Evolutionary conservation across 2,113 vertebrate genomes (phyloP), one percentile per base, ranked within the genome.

Genomic region (Scophthalmus maximus): DNA sequence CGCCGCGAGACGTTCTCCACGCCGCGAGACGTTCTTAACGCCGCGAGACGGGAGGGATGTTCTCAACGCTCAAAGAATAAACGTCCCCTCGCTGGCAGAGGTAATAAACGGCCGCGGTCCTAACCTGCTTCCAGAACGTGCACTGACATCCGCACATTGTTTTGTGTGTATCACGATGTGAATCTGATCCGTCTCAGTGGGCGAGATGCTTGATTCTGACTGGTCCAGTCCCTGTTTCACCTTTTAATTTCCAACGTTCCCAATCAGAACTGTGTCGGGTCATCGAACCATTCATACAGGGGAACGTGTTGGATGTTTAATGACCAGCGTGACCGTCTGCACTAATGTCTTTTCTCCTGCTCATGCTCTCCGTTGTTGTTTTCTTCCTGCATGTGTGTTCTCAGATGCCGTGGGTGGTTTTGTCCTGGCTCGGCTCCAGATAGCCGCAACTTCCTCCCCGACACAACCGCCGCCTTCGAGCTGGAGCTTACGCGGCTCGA

Each of bases 351-450:
- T 46, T 46, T 20, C 42, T 46, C 42, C 20, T 8, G 20, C 20
- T 49, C 6, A 22, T 20, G 2, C 0, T 14, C 47, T 47, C n/a
- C n/a, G n/a, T n/a, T n/a, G n/a, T 6, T 52, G 5, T 40, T 70
- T 23, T 44, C 14, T 18, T n/a, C 47, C 23, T n/a, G n/a, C 15
- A 8, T 49, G 65, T 52, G 44, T 55, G 65, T 23, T 62, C 18
- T 59, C 40, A 12, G 59, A 52, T 73, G 56, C 20, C 42, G 68
- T 68, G 73, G 68, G 76, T 42, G 69, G 49, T 59, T 78, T 14
- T n/a, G n/a, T n/a, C n/a, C 44, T 82, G 84, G 73, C 83, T 82
- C 29, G 0, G 15, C 63, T 78, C 64, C 76, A 74, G 65, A 74
- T 42, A 57, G 52, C 72, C 23, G 25, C 66, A n/a, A 38, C 74